Percentiles rank a stretch among this genome's conserved stretches.
phyloP scores from a whole-genome alignment of 2,888 invertebrate species.

The Petrolisthes manimaculis region DNA sequence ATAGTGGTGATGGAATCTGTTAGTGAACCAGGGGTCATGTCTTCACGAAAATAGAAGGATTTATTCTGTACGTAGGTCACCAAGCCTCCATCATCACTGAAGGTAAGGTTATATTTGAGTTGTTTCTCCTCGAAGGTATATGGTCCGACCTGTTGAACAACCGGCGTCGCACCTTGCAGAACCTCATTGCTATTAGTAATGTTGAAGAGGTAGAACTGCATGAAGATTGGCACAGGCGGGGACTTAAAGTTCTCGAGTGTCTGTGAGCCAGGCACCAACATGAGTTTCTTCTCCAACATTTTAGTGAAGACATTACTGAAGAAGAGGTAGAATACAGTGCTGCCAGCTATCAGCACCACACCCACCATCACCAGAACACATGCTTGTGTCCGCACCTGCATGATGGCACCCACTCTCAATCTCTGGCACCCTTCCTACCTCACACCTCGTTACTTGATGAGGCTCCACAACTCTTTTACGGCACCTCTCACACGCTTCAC shows the following conservation, averaged over 20 bases:
- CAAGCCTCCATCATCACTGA: constrained; percentile 44
- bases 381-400: constrained; percentile 34
- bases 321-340: constrained; percentile 19
- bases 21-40: constrained; percentile 40
- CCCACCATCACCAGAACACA: constrained; percentile 38
- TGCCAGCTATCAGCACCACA: constrained; percentile 42
- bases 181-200: constrained; percentile 84
- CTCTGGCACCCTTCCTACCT: not conserved
- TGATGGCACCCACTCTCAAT: not conserved
- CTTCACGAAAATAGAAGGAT: constrained; percentile 56
- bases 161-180: constrained; percentile 79
- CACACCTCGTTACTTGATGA: not conserved
- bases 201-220: constrained; percentile 75
- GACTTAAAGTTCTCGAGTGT: constrained; percentile 56
- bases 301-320: constrained; percentile 28
- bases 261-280: constrained; percentile 44
- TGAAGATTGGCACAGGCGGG: constrained; percentile 61
- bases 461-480: not conserved
- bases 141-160: constrained; percentile 84
- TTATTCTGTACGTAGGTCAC: constrained; percentile 59
- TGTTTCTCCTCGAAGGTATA: constrained; percentile 75
- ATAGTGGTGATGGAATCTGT: constrained; percentile 55
- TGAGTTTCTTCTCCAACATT: constrained; percentile 45
- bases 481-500: not conserved
- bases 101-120: constrained; percentile 46